phyloP scores from a whole-genome alignment of 2,888 invertebrate genomes.

The Fragum whitleyi region DNA sequence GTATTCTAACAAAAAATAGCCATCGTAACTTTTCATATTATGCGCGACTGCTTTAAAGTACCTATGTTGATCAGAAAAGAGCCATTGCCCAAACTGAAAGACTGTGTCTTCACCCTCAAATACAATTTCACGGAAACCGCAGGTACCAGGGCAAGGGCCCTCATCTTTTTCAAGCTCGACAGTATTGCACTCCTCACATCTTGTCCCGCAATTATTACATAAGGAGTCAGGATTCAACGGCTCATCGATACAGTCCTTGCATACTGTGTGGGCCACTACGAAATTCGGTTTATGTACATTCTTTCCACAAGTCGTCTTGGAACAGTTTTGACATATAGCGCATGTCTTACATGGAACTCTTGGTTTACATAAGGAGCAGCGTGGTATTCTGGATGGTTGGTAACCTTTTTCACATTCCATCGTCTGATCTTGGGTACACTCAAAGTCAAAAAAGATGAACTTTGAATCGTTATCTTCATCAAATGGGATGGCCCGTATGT shows the following conservation, averaged over 20 bases:
- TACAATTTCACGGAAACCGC: conserved; percentile 47
- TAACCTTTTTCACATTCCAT: too few relatives aligned
- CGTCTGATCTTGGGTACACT: too few relatives aligned
- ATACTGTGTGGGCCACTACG: too few relatives aligned
- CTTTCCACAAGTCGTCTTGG: too few relatives aligned
- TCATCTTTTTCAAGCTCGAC: conserved; percentile 29
- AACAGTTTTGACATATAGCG: too few relatives aligned
- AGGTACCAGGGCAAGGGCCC: conserved; percentile 47
- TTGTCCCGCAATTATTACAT: conserved; percentile 37
- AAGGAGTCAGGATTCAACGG: conserved; percentile 22
- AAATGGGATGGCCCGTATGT: too few relatives aligned
- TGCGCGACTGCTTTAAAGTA: conserved; percentile 53
- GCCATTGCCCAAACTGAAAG: conserved; percentile 37
- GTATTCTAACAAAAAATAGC: conserved; percentile 52
- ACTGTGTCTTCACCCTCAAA: conserved; percentile 45
- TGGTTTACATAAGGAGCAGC: too few relatives aligned
- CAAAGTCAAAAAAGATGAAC: too few relatives aligned
- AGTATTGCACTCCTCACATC: conserved; percentile 27
- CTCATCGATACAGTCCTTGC: conserved; percentile 28
- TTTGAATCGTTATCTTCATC: too few relatives aligned
- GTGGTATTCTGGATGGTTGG: too few relatives aligned
- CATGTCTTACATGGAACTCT: too few relatives aligned
- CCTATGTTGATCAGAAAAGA: conserved; percentile 40
- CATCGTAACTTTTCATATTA: conserved; percentile 54
- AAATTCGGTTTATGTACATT: too few relatives aligned